phyloP scores from a whole-genome alignment of 1,140 invertebrate species.

The Drosophila bocqueti region DNA sequence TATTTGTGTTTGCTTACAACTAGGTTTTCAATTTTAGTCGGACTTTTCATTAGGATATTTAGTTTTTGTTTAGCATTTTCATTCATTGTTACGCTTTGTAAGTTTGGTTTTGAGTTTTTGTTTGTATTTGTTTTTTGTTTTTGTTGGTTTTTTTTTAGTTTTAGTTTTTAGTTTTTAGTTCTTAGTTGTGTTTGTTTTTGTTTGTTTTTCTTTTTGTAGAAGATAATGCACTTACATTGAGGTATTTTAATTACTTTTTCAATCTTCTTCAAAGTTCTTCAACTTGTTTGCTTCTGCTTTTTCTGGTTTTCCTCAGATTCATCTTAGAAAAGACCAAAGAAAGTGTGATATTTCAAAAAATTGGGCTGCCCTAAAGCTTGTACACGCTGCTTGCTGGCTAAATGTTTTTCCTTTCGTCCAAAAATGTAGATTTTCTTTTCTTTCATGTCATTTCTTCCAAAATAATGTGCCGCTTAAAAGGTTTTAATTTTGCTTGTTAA shows the following conservation, averaged over 20 bases:
- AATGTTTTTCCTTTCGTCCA: slow-evolving; percentile 37
- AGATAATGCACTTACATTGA: slow-evolving; percentile 84
- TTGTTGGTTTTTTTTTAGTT: too few relatives aligned
- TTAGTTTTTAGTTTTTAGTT: slow-evolving; percentile 11
- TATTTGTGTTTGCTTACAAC: slow-evolving; percentile 39
- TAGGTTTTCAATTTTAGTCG: slow-evolving; percentile 31
- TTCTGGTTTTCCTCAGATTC: slow-evolving; percentile 32
- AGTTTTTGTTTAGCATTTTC: slow-evolving; percentile 47
- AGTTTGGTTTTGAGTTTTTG: slow-evolving; percentile 33
- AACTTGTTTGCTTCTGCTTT: slow-evolving; percentile 50
- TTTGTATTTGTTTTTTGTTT: slow-evolving; percentile 50
- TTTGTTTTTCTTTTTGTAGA: slow-evolving; percentile 59
- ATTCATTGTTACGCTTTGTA: slow-evolving; percentile 40
- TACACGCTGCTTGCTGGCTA: slow-evolving; percentile 48
- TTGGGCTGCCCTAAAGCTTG: slow-evolving; percentile 49
- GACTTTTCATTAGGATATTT: slow-evolving; percentile 32
- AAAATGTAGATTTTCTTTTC: slow-evolving; percentile 38
- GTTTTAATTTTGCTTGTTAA: slow-evolving; percentile 50
- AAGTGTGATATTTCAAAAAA: slow-evolving; percentile 45
- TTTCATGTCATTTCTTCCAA: slow-evolving; percentile 21
- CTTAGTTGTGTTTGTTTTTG: slow-evolving; percentile 33
- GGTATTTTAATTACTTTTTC: slow-evolving; percentile 84
- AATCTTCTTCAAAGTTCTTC: slow-evolving; percentile 73
- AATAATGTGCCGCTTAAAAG: slow-evolving; percentile 48
- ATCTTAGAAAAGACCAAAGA: slow-evolving; percentile 29